Base-by-base conservation (phyloP, 2,888 invertebrate species). In the Synanthedon andrenaeformis region DNA sequence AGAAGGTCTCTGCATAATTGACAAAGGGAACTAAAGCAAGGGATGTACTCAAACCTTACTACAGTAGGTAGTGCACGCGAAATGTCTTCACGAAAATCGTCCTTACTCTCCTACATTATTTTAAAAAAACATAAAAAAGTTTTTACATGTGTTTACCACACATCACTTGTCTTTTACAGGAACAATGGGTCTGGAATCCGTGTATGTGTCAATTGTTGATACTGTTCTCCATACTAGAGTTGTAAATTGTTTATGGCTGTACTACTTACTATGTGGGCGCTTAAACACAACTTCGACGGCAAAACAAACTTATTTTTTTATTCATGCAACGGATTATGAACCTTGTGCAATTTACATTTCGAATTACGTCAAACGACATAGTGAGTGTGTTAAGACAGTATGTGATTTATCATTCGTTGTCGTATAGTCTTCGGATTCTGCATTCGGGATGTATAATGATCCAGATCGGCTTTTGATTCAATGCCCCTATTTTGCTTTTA, bases 121-220 rank as follows among this genome's bases (percentile, higher is more conserved):
- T 23, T 5, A 23, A 23, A 23, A 23, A 23, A 35, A 35, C 8
- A 35, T 6, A 35, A 3, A 35, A 10, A 35, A 3, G 35, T 64
- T 66, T 69, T 69, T 68, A 67, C 70, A 72, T 72, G 62, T 68
- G 64, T 64, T 67, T 60, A 63, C 62, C 54, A 49, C 56, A 57
- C 49, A 56, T 60, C 58, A 55, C 54, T 54, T 60, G 60, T 57
- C 45, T 13, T 14, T 58, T 52, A 10, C 35, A 3, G 57, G 62
- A 69, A 76, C 76, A 77, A 78, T 75, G 71, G 69, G 58, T 62
- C 64, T 66, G 57, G 65, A 62, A 65, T 61, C 62, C 64, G 61
- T 68, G 70, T 70, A 59, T 57, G 60, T 60, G 67, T 75, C 71
- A 70, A 66, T 69, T 67, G 65, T 60, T 59, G 54, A 57, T 8